Evolutionary conservation across 2,113 vertebrate genomes (phyloP).

Genomic region (Taxidea taxus): DNA sequence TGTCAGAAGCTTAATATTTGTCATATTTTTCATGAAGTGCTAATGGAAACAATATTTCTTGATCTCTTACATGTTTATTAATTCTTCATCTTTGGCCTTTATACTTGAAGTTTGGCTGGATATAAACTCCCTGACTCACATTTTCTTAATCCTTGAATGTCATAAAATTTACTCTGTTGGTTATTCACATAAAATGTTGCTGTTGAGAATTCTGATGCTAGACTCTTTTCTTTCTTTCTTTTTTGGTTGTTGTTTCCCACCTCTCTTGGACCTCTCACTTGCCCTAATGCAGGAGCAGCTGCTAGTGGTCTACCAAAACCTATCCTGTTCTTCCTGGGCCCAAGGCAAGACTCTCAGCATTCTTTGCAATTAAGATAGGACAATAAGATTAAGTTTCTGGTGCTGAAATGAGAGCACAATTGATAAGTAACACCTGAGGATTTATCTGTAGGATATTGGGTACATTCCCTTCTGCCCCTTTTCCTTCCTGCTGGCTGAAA

Average conservation of each 20-base stretch:
- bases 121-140: background rate
- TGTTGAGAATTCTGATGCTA: background rate
- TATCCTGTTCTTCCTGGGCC: background rate
- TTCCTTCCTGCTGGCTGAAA: background rate
- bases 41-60: background rate
- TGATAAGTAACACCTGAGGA: background rate
- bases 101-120: background rate
- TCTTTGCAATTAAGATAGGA: background rate
- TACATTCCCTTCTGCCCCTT: background rate
- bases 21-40: background rate
- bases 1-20: background rate
- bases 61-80: background rate
- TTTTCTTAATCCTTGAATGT: background rate
- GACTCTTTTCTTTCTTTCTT: background rate
- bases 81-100: background rate
- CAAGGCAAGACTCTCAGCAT: background rate
- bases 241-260: background rate
- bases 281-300: background rate
- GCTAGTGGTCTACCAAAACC: background rate
- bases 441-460: background rate
- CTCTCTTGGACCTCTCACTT: background rate
- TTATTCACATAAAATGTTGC: background rate
- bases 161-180: background rate
- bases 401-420: background rate
- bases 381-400: background rate